A percentile compares a stretch with the other conserved stretches of the same genome.
Evolutionary conservation across 1,140 invertebrate species (phyloP).

Genomic region (Nasonia longicornis): DNA sequence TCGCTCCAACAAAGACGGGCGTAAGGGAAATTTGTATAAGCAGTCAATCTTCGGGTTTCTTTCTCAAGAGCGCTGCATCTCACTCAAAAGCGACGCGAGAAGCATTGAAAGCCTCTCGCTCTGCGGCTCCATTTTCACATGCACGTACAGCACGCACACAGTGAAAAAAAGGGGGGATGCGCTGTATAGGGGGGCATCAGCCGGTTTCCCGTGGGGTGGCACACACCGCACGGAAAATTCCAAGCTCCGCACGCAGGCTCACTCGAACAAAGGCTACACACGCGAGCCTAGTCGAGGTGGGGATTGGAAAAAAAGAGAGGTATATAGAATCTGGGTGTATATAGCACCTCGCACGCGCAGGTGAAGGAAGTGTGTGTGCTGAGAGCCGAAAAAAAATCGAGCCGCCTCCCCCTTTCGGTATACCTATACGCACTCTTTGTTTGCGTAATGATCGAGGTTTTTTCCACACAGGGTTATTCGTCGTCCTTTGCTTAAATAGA

Average conservation of each 20-base stretch:
- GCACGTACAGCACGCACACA: too few relatives aligned
- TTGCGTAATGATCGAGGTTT: conserved; percentile 15
- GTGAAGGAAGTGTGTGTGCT: background rate
- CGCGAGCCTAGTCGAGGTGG: background rate
- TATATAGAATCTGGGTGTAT: background rate
- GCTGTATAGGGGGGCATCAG: background rate
- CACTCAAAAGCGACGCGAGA: background rate
- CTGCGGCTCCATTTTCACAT: background rate
- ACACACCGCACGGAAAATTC: conserved; percentile 32
- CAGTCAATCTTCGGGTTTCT: background rate
- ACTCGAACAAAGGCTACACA: conserved; percentile 31
- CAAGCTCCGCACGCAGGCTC: background rate
- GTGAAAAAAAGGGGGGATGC: background rate
- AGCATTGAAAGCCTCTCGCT: background rate
- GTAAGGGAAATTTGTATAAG: background rate
- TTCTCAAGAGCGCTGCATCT: background rate
- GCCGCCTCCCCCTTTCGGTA: background rate
- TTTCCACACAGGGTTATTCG: background rate
- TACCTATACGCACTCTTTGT: conserved; percentile 7
- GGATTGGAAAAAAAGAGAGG: background rate
- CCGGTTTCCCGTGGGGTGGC: conserved; percentile 9
- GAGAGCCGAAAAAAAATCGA: background rate
- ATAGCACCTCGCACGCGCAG: background rate
- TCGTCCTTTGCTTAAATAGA: background rate
- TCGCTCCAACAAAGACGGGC: background rate